These are phyloP conservation scores for Schizotus pectinicornis DNA, from an alignment of 2,888 invertebrate species.

Conservation along the genomic window DNA sequence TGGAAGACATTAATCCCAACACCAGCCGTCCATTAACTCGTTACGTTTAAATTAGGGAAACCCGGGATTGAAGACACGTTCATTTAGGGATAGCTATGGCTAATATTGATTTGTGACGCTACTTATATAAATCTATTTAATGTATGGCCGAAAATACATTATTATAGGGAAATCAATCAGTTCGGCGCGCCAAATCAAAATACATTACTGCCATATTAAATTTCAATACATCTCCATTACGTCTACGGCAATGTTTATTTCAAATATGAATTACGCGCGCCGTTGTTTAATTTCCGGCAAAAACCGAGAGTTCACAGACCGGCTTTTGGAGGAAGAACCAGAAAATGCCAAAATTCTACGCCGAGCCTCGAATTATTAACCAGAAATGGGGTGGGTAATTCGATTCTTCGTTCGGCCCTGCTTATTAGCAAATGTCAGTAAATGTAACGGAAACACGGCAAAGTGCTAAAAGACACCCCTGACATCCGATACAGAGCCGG, in stretches of 20 bases:
- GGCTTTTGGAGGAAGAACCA: background rate
- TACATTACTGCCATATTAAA: conserved; percentile 32
- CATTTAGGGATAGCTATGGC: conserved; percentile 27
- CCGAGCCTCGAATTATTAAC: background rate
- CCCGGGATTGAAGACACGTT: conserved; percentile 22
- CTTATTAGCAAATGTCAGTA: background rate
- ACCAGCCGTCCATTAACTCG: conserved; percentile 17
- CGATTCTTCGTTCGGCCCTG: background rate
- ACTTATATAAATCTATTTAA: conserved; percentile 32
- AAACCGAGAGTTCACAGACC: too few relatives aligned
- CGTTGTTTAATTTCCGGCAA: too few relatives aligned
- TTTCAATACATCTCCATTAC: conserved; percentile 20
- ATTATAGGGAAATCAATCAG: conserved; percentile 32
- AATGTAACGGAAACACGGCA: conserved; percentile 9
- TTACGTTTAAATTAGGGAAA: conserved; percentile 18
- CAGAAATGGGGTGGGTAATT: background rate
- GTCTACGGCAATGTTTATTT: background rate
- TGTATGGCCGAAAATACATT: conserved; percentile 29
- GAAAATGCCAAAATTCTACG: too few relatives aligned
- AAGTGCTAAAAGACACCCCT: conserved; percentile 6
- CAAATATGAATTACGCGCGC: background rate
- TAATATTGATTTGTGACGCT: conserved; percentile 33
- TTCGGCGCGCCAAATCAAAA: conserved; percentile 27
- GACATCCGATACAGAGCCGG: conserved; percentile 10
- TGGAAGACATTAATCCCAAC: conserved; percentile 22